Evolutionary conservation across 2,888 invertebrate genomes (phyloP).

Genomic region (Steinernema scapterisci): DNA sequence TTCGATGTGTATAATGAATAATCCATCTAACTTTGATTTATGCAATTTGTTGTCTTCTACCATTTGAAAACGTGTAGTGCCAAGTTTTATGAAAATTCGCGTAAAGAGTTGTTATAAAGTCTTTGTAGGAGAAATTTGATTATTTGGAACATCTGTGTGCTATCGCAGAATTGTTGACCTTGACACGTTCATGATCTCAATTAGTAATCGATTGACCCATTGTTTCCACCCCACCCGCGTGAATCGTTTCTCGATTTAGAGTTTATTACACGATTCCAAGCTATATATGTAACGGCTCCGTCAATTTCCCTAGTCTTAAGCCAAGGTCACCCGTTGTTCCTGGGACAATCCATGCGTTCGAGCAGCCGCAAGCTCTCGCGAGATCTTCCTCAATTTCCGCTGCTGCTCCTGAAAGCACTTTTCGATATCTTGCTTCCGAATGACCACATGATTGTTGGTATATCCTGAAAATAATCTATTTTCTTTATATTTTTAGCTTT

Average conservation of each 20-base stretch:
- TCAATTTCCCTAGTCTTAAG: not conserved
- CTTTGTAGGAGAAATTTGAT: too few species aligned
- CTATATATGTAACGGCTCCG: too few species aligned
- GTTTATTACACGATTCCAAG: not conserved
- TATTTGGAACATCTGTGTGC: not conserved
- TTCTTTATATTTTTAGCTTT: not conserved
- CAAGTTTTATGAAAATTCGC: too few species aligned
- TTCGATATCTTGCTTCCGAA: not conserved
- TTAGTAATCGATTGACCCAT: not conserved
- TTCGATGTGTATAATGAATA: slow-evolving; percentile 15
- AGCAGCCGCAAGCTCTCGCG: not conserved
- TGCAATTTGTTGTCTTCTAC: too few species aligned
- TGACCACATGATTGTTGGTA: not conserved
- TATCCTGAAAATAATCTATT: not conserved
- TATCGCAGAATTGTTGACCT: not conserved
- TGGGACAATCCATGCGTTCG: not conserved
- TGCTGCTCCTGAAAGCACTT: not conserved
- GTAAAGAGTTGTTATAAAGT: too few species aligned
- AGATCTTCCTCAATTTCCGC: not conserved
- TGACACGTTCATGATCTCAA: not conserved
- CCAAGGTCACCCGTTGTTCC: slow-evolving; percentile 21
- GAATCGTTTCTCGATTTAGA: not conserved
- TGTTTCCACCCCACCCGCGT: not conserved
- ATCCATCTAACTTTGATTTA: too few species aligned
- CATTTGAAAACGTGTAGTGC: too few species aligned